These are phyloP conservation scores for Malacoraja senta DNA, from an alignment of 2,797 vertebrate genomes.

Conservation along the genomic window DNA sequence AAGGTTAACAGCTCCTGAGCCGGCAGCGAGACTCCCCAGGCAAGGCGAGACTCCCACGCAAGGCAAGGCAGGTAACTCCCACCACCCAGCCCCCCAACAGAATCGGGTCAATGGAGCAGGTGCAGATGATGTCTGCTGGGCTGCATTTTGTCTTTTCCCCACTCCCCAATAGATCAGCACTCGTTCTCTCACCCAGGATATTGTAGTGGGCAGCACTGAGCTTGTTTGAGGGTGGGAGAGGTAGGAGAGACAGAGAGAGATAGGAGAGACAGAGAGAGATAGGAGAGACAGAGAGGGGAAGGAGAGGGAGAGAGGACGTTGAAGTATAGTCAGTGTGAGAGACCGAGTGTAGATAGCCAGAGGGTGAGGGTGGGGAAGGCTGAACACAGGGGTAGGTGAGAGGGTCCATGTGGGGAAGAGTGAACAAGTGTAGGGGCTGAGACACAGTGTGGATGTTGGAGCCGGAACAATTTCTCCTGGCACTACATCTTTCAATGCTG, in stretches of 20 bases:
- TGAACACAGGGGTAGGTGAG: not conserved
- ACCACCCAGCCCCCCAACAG: not conserved
- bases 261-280: too few species aligned
- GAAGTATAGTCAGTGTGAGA: too few species aligned
- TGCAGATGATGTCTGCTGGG: not conserved
- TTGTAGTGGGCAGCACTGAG: slow-evolving; percentile 1
- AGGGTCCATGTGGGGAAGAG: not conserved
- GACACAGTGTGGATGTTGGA: too few species aligned
- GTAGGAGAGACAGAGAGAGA: too few species aligned
- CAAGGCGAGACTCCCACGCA: not conserved
- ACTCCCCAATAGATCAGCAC: not conserved
- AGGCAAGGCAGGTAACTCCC: not conserved
- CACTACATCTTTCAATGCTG: not conserved
- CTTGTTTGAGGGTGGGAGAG: not conserved
- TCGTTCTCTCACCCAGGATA: not conserved
- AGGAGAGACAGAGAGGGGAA: too few species aligned
- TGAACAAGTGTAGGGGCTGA: not conserved
- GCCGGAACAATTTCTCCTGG: not conserved
- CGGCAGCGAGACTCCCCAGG: not conserved
- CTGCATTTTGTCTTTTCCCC: not conserved
- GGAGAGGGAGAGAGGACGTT: too few species aligned
- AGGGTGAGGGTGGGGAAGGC: not conserved
- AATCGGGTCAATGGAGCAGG: not conserved
- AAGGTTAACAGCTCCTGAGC: not conserved
- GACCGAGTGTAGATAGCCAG: not conserved